A percentile compares a stretch with the other conserved stretches of the same genome.
Conservation (phyloP, 92 coral and sea anemone genomes). For the Epizoanthus fatuus region DNA sequence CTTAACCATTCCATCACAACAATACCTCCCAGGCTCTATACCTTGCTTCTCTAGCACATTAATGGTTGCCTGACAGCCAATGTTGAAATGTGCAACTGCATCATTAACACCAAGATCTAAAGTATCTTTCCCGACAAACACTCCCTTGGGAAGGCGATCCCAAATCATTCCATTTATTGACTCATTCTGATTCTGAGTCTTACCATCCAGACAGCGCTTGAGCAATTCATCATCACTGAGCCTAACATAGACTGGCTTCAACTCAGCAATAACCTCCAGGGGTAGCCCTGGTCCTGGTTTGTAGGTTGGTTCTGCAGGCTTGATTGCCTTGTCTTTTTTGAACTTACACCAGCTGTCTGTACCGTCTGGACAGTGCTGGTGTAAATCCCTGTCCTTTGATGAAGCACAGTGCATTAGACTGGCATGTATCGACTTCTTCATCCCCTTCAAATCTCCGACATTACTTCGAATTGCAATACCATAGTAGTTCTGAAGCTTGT, state of each 20-base stretch:
- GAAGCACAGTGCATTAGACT: conserved; percentile 62
- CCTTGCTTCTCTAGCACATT: conserved; percentile 46
- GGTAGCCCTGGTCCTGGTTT: conserved; percentile 70
- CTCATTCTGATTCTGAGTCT: conserved; percentile 72
- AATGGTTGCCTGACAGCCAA: conserved; percentile 62
- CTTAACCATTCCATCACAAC: conserved; percentile 21
- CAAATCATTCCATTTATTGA: conserved; percentile 69
- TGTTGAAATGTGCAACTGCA: conserved; percentile 74
- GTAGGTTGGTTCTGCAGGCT: neutral
- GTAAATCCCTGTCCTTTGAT: conserved; percentile 28
- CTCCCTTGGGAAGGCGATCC: conserved; percentile 63
- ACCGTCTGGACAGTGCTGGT: conserved; percentile 58
- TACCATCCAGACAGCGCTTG: conserved; percentile 64
- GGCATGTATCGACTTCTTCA: conserved; percentile 61
- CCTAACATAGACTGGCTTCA: conserved; percentile 53
- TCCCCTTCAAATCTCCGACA: conserved; percentile 28
- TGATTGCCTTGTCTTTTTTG: conserved; percentile 18
- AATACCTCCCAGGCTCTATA: conserved; percentile 64
- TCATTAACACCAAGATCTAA: conserved; percentile 63
- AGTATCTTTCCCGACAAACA: conserved; percentile 36
- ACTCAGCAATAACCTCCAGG: conserved; percentile 44
- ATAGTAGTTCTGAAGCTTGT: conserved; percentile 53
- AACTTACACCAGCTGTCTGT: conserved; percentile 56
- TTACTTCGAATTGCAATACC: conserved; percentile 64
- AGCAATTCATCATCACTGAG: conserved; percentile 66